Evolutionary conservation across 2,797 vertebrate species (phyloP).

Genomic region (Rhodeus uyekii): DNA sequence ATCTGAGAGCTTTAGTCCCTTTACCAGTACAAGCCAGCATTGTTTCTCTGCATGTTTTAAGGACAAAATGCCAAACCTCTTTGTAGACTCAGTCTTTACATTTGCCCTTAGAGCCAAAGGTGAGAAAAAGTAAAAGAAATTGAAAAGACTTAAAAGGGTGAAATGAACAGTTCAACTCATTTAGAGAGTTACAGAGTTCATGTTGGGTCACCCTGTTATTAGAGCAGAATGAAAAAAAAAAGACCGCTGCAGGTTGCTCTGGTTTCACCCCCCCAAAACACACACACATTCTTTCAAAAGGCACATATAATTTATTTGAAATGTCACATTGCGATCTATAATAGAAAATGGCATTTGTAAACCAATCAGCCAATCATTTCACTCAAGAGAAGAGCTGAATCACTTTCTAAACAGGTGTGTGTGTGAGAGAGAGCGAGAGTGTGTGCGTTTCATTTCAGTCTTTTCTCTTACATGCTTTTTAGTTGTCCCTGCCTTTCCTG

Average conservation of each 20-base stretch:
- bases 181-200: constrained; percentile 23
- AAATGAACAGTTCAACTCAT: constrained; percentile 21
- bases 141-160: neutral
- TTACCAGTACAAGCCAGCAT: constrained; percentile 1
- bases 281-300: constrained; percentile 10
- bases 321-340: neutral
- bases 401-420: constrained; percentile 11
- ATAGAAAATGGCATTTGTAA: constrained; percentile 6
- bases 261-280: constrained; percentile 6
- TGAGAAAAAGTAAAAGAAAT: constrained; percentile 15
- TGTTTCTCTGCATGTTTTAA: neutral
- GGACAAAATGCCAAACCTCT: neutral
- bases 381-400: constrained; percentile 40
- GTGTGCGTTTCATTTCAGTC: neutral
- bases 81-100: constrained; percentile 26
- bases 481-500: constrained; percentile 54
- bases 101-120: constrained; percentile 1
- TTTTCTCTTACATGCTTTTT: constrained; percentile 40
- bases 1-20: neutral
- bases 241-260: constrained; percentile 22
- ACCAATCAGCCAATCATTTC: constrained; percentile 13
- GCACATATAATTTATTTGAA: constrained; percentile 8
- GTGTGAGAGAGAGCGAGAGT: neutral
- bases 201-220: constrained; percentile 9
- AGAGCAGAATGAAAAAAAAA: constrained; percentile 3